phyloP scores from a whole-genome alignment of 2,113 vertebrate genomes.

The Bubo bubo region DNA sequence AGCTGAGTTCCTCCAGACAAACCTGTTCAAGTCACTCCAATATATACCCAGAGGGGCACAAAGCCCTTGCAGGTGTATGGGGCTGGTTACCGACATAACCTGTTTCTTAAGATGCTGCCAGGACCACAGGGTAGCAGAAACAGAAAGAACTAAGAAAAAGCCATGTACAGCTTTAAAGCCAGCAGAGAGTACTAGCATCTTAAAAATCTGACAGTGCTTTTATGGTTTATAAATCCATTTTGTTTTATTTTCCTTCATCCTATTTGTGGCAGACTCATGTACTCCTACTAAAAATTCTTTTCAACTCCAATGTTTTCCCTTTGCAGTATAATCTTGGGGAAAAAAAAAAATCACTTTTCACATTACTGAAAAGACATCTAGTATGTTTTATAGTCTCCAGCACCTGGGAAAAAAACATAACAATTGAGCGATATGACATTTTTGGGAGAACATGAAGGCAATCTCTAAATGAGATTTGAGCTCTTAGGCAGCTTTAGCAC shows the following conservation, averaged over 20 bases:
- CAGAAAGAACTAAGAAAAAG: neutral
- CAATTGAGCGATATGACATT: conserved; percentile 57
- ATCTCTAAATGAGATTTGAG: conserved; percentile 67
- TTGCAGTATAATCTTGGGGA: conserved; percentile 20
- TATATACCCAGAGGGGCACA: neutral
- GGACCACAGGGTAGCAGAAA: neutral
- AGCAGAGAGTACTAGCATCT: neutral
- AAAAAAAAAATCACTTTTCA: conserved; percentile 44
- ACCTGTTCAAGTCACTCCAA: neutral
- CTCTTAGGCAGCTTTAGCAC: conserved; percentile 58
- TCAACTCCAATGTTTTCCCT: conserved; percentile 44
- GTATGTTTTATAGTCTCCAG: conserved; percentile 53
- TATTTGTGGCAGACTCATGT: conserved; percentile 60
- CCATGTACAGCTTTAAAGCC: neutral
- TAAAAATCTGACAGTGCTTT: conserved; percentile 6
- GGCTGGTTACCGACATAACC: neutral
- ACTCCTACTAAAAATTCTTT: conserved; percentile 68
- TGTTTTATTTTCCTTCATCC: conserved; percentile 63
- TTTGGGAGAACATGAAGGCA: conserved; percentile 57
- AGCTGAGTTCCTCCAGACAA: neutral
- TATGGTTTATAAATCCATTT: conserved; percentile 38
- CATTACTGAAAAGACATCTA: conserved; percentile 51
- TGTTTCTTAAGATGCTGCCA: neutral
- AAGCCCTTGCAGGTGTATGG: neutral
- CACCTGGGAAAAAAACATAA: conserved; percentile 52